These are phyloP conservation scores for Tiliqua scincoides DNA, from an alignment of 2,113 vertebrate species.

Conservation along the genomic window DNA sequence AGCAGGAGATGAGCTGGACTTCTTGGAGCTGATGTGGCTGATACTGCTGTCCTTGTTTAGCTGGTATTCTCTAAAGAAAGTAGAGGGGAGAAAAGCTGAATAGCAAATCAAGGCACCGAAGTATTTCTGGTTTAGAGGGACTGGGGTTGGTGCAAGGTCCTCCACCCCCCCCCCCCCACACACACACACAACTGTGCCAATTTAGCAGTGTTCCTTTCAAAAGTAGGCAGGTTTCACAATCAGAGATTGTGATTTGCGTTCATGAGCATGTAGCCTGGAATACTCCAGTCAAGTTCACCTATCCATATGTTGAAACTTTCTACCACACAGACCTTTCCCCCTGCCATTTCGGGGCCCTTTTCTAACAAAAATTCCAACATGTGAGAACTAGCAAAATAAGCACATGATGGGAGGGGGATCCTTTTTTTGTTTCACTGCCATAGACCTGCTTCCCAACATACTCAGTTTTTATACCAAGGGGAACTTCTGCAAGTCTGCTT, in stretches of 20 bases:
- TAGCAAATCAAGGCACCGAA: neutral
- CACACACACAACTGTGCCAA: neutral
- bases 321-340: neutral
- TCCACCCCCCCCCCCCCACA: no score
- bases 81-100: neutral
- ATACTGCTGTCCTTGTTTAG: conserved; percentile 28
- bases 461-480: neutral
- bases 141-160: no score
- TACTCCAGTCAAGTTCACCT: neutral
- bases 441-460: neutral
- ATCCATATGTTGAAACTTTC: neutral
- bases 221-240: neutral
- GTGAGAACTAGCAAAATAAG: neutral
- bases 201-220: neutral
- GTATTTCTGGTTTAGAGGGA: neutral
- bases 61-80: accelerated
- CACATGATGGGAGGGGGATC: neutral
- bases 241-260: neutral
- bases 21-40: conserved; percentile 5
- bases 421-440: neutral
- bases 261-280: neutral
- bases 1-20: neutral
- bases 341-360: neutral
- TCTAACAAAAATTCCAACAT: neutral
- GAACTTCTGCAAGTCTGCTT: neutral